Base-by-base conservation (phyloP, 2,113 vertebrate genomes). In the Telmatochromis sp. region DNA sequence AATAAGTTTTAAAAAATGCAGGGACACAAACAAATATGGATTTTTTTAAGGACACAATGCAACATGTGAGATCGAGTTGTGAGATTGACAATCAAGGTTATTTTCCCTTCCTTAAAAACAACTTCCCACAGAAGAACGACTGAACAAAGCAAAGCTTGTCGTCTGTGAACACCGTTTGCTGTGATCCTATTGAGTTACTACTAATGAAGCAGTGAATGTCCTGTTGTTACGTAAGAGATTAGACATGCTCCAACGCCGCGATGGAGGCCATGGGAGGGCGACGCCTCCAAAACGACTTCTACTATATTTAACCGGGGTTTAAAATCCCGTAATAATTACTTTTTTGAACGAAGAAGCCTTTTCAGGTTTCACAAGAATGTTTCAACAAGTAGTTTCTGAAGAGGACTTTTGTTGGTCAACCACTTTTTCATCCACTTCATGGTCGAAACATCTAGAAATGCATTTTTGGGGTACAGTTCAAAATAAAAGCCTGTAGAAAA, bases 141-240 rank as follows among this genome's bases (percentile, higher is more conserved):
- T 55, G 19, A 84, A 90, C 84, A 89, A 88, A 85, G 47, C 31
- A 31, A 83, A 78, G 78, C 70, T 83, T 91, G 54, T 89, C 84
- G 82, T 86, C 37, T 90, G 80, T 78, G 83, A 88, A 88, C 65
- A 13, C 40, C 31, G 53, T 68, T 85, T 54, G 83, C 84, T 86
- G 65, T 87, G 81, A 81, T 79, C 82, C 88, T 93, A 89, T 91
- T 63, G 81, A 93, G 83, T 93, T 94, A 92, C 93, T 78, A 73
- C 89, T 92, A 93, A 94, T 89, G 92, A 92, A 87, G 86, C 80
- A 6, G 79, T 90, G 90, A 94, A 92, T 91, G 82, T 60, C 53
- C 86, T 6, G 87, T 53, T 89, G 92, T 96, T 95, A 87, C 2
- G 42, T 85, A 95, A 95, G 86, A 87, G 83, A 92, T 94, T 94